phyloP scores from a whole-genome alignment of 2,113 vertebrate species.

The Grus americana region DNA sequence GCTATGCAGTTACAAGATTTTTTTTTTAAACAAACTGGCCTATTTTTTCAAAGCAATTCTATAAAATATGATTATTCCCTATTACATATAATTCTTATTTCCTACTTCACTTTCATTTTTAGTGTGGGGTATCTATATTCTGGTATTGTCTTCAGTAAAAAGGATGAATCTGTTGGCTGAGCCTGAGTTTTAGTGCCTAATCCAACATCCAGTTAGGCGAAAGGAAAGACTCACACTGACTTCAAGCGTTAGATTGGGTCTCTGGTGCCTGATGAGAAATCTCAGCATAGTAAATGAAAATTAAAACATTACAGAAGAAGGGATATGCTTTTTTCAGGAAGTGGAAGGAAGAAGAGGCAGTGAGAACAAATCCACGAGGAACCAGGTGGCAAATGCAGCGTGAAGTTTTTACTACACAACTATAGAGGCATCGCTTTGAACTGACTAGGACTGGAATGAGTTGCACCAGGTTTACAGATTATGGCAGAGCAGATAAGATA shows the following conservation, averaged over 20 bases:
- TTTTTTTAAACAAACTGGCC: not conserved
- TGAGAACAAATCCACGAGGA: not conserved
- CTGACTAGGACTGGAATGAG: not conserved
- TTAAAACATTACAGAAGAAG: not conserved
- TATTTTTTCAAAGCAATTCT: not conserved
- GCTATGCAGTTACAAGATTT: not conserved
- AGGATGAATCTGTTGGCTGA: not conserved
- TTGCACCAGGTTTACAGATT: not conserved
- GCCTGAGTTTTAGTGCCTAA: not conserved
- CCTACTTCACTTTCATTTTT: not conserved
- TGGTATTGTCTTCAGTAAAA: not conserved
- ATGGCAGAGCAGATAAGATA: not conserved
- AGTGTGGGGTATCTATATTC: not conserved
- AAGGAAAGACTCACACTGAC: not conserved
- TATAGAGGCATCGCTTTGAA: not conserved
- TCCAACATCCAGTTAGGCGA: not conserved
- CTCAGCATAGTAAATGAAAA: not conserved
- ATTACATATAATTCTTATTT: not conserved
- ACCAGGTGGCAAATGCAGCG: not conserved
- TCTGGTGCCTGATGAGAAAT: not conserved
- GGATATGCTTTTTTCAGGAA: not conserved
- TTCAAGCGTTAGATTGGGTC: not conserved
- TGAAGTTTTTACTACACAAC: not conserved
- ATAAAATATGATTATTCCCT: not conserved
- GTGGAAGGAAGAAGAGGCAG: not conserved